Base-by-base conservation (phyloP, 2,113 vertebrate genomes). In the Xenopus laevis region DNA sequence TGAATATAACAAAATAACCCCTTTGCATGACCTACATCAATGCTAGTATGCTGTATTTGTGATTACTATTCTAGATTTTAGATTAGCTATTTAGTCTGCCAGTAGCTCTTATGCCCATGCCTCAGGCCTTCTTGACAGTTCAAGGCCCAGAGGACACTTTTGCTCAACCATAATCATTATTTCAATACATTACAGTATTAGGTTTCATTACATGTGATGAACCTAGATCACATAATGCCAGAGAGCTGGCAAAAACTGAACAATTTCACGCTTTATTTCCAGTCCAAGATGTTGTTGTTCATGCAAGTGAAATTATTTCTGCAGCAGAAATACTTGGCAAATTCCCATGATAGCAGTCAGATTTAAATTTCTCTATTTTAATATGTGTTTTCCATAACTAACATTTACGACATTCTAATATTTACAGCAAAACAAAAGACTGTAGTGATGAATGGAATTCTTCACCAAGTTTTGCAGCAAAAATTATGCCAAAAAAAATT, bases 21-120 rank as follows among this genome's bases (percentile, higher is more conserved):
- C 60, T 46, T 62, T 52, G 11, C 30, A 20, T 64, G 67, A 77
- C 74, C 74, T 67, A 63, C 67, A 77, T 70, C 70, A 69, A 45
- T 70, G 63, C 60, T 55, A 69, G 67, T 40, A 23, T 70, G 66
- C 67, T 63, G 60, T 30, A 77, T 64, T 77, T 77, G 30, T 77
- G 59, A 77, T 77, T 70, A 77, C 74, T 52, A 77, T 77, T 77
- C 74, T 77, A 70, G 74, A 70, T 77, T 77, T 77, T 70, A 77
- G 74, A 77, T 70, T 69, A 70, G 74, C 74, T 77, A 77, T 77
- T 77, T 77, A 57, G 47, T 77, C 33, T 64, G 47, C 66, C 59
- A 77, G 67, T 55, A 76, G 69, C 30, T 77, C 58, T 57, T 45
- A 64, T 64, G 20, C 27, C 59, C 46, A 30, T 63, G 73, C 73